Percentiles rank a stretch among this genome's conserved stretches.
These are phyloP conservation scores for Labeo calbasu DNA, from an alignment of 2,797 vertebrate genomes.

Conservation along the genomic window DNA sequence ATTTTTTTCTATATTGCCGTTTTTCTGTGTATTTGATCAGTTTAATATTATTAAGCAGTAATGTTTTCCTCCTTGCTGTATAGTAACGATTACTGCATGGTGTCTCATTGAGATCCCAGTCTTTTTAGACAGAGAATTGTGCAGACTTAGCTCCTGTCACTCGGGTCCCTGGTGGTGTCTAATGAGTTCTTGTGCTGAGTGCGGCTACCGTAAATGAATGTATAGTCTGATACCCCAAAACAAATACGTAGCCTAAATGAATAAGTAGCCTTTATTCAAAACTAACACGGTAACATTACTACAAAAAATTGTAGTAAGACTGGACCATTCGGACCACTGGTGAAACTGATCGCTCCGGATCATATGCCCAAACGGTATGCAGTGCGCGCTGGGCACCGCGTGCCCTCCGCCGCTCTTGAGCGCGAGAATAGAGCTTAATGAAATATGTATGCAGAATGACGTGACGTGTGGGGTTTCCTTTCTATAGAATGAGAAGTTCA, in stretches of 20 bases:
- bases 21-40: conserved; percentile 7
- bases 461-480: conserved; percentile 74
- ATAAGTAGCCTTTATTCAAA: background rate
- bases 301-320: conserved; percentile 21
- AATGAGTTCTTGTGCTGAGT: conserved; percentile 51
- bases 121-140: conserved; percentile 52
- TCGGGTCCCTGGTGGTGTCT: conserved; percentile 51
- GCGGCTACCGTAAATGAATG: conserved; percentile 6
- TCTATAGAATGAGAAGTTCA: conserved; percentile 74
- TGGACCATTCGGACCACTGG: conserved; percentile 46
- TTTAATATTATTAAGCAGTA: background rate
- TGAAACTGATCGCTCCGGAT: conserved; percentile 58
- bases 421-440: conserved; percentile 54
- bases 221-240: conserved; percentile 8
- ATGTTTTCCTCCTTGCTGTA: conserved; percentile 6
- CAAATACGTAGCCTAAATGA: background rate
- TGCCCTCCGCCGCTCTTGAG: conserved; percentile 49
- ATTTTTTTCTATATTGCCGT: background rate
- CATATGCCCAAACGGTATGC: conserved; percentile 50
- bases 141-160: conserved; percentile 49
- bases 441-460: conserved; percentile 67
- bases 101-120: conserved; percentile 42
- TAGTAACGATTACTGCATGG: conserved; percentile 30
- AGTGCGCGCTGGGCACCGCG: conserved; percentile 50
- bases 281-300: conserved; percentile 14